Evolutionary conservation across 2,113 vertebrate genomes (phyloP), one percentile per base, ranked within the genome.

Genomic region (Amphiprion percula): DNA sequence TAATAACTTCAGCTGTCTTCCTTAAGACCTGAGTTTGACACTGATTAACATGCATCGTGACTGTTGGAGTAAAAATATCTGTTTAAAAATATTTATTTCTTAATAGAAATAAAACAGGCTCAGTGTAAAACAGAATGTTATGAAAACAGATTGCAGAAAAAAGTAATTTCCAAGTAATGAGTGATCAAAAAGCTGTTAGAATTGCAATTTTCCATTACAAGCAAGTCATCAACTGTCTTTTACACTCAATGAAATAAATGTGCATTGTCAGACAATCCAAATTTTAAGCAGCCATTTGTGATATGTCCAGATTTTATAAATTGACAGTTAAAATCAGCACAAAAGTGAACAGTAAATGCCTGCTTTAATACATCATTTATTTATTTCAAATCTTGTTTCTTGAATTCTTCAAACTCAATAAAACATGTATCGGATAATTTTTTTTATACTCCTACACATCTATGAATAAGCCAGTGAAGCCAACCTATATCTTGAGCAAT

Each of bases 1-100:
- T 10, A 37, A 64, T 49, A 61, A 54, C 33, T 55, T 53, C 1
- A 37, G 52, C 24, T 39, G 50, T 21, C 33, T 39, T 14, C 12
- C 52, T 58, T 30, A 52, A 16, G 23, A 37, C 70, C 63, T 46
- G 8, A 68, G 33, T 60, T 55, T 68, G 26, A 16, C 52, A 49
- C 23, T 55, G 58, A 55, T 73, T 37, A 68, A 4, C 41, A 49
- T 21, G 37, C 46, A 39, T 63, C 30, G 68, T 74, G 62, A 60
- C 62, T 39, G 26, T 72, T n/a, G 23, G 49, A 47, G 50, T 37
- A 33, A 59, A 56, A 28, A 12, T 75, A n/a, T 6, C 33, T 44
- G 15, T 15, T 14, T 28, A 39, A 37, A 63, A 56, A 41, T 28
- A 56, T 10, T 26, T 33, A 1, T 3, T 16, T 39, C 7, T 58